Evolutionary conservation across 2,888 invertebrate species (phyloP), one percentile per base, ranked within the genome.

Genomic region (Agrotis exclamationis): DNA sequence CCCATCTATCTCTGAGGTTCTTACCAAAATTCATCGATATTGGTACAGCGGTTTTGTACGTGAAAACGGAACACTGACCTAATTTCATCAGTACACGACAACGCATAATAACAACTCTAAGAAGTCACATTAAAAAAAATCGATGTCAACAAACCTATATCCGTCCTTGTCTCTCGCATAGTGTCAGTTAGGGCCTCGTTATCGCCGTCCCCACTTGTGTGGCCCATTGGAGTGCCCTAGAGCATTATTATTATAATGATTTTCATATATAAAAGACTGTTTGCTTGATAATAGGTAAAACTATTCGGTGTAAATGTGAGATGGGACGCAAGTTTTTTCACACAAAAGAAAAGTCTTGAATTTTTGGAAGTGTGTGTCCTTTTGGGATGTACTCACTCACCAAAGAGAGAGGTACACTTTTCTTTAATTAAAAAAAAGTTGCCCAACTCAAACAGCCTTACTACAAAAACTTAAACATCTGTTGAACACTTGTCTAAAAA

Each of bases 171-270:
- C 70, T 62, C 51, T 51, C 72, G 13, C 6, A 45, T 65, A 45
- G 60, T 51, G 47, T 48, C 79, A 63, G 56, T 56, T 73, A 77
- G 64, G 65, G 33, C 76, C 85, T 83, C 84, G 82, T 87, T 86
- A 86, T 71, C 72, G 76, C 75, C 68, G 78, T 79, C 86, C 81
- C 79, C 79, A 82, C 85, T 87, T 74, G 74, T 83, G 59, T 67
- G 78, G 70, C 79, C 80, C 75, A 82, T 82, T 84, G 79, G 67
- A 86, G 85, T 85, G 80, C 63, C 60, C 69, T 70, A 66, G 62
- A 57, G 20, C 78, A 78, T 77, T 77, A 69, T 80, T 80, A 80
- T 72, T 66, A 73, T 79, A 81, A 81, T 79, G 79, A 81, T 80
- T 75, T 69, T 63, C 24, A 74, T 65, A 63, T 56, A 66, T 58